Evolutionary conservation across 2,113 vertebrate genomes (phyloP).

Genomic region (Plectropomus leopardus): DNA sequence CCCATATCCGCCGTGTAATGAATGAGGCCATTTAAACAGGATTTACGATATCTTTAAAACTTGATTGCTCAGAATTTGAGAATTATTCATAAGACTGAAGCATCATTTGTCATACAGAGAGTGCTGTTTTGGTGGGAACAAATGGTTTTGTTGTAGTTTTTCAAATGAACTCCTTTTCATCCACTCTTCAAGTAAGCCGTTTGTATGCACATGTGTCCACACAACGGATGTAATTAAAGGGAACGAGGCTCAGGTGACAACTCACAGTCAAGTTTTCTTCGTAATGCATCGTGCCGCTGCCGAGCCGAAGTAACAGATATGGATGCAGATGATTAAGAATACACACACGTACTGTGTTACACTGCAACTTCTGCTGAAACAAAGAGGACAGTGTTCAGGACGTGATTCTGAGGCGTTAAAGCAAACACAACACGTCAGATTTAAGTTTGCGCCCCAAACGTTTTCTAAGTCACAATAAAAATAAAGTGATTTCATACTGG

Average conservation of each 20-base stretch:
- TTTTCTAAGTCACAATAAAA: no score
- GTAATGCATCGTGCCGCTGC: conserved; percentile 53
- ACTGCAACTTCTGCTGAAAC: conserved; percentile 59
- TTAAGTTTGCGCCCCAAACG: no score
- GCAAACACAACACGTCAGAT: conserved; percentile 20
- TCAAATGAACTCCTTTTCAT: conserved; percentile 82
- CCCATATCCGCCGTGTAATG: conserved; percentile 75
- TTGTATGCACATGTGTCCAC: conserved; percentile 79
- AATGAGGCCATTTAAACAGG: conserved; percentile 85
- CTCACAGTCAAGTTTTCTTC: conserved; percentile 73
- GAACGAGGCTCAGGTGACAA: conserved; percentile 74
- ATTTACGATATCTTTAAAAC: conserved; percentile 87
- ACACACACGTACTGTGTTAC: conserved; percentile 47
- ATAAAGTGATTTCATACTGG: no score
- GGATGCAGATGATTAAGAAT: conserved; percentile 64
- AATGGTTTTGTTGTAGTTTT: conserved; percentile 85
- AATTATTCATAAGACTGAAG: conserved; percentile 88
- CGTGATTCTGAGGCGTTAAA: conserved; percentile 12
- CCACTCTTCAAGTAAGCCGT: conserved; percentile 76
- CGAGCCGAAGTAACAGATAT: conserved; percentile 51
- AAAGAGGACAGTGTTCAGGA: conserved; percentile 41
- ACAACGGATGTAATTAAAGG: conserved; percentile 82
- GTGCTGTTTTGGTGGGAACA: conserved; percentile 81
- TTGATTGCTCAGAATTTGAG: conserved; percentile 84
- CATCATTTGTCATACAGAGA: conserved; percentile 78